phyloP scores from a whole-genome alignment of 2,888 invertebrate genomes.

The Nasonia oneida region DNA sequence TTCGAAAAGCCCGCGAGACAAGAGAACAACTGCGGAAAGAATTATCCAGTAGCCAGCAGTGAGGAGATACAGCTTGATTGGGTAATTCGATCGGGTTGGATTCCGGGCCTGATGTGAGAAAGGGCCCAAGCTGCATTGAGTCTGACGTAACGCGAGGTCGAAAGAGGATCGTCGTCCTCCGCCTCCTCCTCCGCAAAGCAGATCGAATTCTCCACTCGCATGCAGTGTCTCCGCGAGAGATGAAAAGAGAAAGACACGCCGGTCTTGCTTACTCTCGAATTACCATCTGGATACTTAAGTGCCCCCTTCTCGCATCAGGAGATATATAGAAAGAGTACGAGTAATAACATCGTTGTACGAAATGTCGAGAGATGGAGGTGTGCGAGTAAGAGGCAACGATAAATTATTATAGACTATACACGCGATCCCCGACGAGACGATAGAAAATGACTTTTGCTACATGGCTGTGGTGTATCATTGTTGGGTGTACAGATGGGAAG shows the following conservation, averaged over 20 bases:
- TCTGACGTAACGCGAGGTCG: conserved; percentile 67
- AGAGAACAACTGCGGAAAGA: neutral
- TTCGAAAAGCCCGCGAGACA: neutral
- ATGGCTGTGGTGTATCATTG: neutral
- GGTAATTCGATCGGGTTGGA: conserved; percentile 67
- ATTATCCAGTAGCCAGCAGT: neutral
- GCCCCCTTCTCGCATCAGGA: neutral
- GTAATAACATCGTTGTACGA: conserved; percentile 53
- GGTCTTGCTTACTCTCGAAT: conserved; percentile 65
- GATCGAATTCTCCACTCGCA: conserved; percentile 65
- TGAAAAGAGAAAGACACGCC: neutral
- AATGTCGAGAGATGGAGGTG: conserved; percentile 15
- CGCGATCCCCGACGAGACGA: conserved; percentile 21
- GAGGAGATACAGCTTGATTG: conserved; percentile 56
- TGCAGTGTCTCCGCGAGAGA: conserved; percentile 34
- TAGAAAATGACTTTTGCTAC: conserved; percentile 44
- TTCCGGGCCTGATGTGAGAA: conserved; percentile 58
- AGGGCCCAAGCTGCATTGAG: conserved; percentile 33
- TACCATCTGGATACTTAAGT: conserved; percentile 66
- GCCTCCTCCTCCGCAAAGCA: conserved; percentile 60
- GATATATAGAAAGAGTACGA: conserved; percentile 1
- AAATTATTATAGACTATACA: conserved; percentile 38
- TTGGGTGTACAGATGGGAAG: neutral
- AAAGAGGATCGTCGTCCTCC: conserved; percentile 65
- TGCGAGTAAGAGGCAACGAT: conserved; percentile 29